Percentiles rank a stretch among this genome's conserved stretches.
Conservation (phyloP, 2,888 invertebrate genomes). For the Steinernema carpocapsae region DNA sequence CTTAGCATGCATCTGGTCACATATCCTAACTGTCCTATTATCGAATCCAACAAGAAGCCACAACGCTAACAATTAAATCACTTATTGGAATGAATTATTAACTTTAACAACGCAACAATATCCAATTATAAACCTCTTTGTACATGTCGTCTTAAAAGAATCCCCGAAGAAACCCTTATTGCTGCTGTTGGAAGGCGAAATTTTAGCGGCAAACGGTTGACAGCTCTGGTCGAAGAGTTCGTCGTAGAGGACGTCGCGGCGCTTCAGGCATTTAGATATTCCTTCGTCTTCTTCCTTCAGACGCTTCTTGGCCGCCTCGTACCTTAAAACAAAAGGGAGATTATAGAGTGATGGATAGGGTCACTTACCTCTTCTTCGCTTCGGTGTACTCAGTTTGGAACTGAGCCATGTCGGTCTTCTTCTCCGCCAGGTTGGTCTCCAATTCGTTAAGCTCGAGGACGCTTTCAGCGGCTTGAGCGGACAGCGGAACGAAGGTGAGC, state of each 20-base stretch:
- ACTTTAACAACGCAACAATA: slow-evolving; percentile 1
- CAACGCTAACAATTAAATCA: too few species aligned
- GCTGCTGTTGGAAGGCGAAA: slow-evolving; percentile 20
- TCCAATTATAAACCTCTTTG: background rate
- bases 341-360: too few species aligned
- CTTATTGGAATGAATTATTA: background rate
- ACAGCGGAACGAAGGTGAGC: slow-evolving; percentile 61
- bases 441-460: slow-evolving; percentile 50
- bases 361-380: slow-evolving; percentile 59
- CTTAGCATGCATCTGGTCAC: too few species aligned
- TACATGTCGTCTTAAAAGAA: background rate
- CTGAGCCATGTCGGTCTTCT: slow-evolving; percentile 64
- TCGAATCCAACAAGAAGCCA: too few species aligned
- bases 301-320: slow-evolving; percentile 57
- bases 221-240: slow-evolving; percentile 41
- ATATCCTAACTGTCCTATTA: too few species aligned
- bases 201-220: background rate
- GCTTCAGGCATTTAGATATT: slow-evolving; percentile 53
- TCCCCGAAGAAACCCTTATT: slow-evolving; percentile 15
- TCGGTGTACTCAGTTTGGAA: slow-evolving; percentile 67
- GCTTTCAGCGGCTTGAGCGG: slow-evolving; percentile 41
- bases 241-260: slow-evolving; percentile 62
- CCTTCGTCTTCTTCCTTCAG: slow-evolving; percentile 63
- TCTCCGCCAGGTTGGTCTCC: slow-evolving; percentile 51
- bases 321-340: slow-evolving; percentile 54